phyloP scores from a whole-genome alignment of 2,888 invertebrate genomes.

The Heliothis peltigera region DNA sequence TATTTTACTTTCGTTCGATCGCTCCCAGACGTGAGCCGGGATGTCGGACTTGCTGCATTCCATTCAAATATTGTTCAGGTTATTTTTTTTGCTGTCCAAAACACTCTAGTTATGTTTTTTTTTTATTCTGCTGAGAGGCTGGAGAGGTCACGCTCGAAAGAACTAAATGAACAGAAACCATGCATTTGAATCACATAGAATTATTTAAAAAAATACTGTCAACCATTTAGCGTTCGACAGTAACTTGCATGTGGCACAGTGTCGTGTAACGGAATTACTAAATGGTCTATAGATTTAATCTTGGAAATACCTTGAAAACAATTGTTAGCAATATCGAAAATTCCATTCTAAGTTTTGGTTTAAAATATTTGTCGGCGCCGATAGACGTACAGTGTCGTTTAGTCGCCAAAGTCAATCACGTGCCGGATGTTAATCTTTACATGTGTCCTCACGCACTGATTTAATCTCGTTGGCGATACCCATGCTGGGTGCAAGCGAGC shows the following conservation, averaged over 20 bases:
- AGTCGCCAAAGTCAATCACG: constrained; percentile 59
- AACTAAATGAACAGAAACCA: too few species aligned
- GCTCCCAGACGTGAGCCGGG: constrained; percentile 42
- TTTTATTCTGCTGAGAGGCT: neutral
- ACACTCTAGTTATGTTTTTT: neutral
- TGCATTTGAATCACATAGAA: too few species aligned
- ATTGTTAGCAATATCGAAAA: constrained; percentile 7
- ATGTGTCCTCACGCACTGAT: constrained; percentile 67
- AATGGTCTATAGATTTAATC: neutral
- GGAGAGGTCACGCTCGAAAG: too few species aligned
- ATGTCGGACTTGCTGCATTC: constrained; percentile 33
- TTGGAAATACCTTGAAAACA: constrained; percentile 16
- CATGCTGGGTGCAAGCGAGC: constrained; percentile 53
- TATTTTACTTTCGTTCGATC: constrained; percentile 74
- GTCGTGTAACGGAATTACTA: neutral
- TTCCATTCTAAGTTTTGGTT: constrained; percentile 11
- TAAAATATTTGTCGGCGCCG: constrained; percentile 22
- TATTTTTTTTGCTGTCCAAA: neutral
- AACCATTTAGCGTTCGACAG: neutral
- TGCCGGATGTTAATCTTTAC: constrained; percentile 73
- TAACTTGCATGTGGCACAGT: neutral
- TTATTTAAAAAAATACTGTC: too few species aligned
- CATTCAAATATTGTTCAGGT: constrained; percentile 18
- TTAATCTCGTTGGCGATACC: constrained; percentile 63
- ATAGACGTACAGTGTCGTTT: constrained; percentile 37